Conservation (phyloP, 2,113 vertebrate species). For the Carassius carassius region DNA sequence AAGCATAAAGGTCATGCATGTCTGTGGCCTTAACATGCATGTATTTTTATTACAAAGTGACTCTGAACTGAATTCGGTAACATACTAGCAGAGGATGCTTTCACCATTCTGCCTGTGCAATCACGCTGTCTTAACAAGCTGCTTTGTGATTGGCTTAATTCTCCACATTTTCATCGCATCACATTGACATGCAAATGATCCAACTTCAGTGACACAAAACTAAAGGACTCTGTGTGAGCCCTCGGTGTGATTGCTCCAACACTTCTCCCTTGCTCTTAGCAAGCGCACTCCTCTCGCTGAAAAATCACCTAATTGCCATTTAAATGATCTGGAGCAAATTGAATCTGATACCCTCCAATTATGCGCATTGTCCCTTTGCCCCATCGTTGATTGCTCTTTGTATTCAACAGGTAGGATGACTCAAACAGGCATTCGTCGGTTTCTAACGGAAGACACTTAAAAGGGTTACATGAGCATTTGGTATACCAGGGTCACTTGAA, state of each 20-base stretch:
- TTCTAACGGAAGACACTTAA: constrained; percentile 7
- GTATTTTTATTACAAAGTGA: background rate
- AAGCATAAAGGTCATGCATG: constrained; percentile 17
- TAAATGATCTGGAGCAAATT: constrained; percentile 39
- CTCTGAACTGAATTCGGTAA: constrained; percentile 13
- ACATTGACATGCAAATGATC: constrained; percentile 38
- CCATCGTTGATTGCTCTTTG: constrained; percentile 34
- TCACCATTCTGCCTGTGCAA: background rate
- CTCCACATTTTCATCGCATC: constrained; percentile 26
- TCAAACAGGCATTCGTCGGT: background rate
- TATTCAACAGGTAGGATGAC: constrained; percentile 29
- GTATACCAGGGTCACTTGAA: constrained; percentile 32
- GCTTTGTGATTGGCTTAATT: constrained; percentile 30
- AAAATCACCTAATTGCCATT: constrained; percentile 43
- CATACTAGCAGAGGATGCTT: background rate
- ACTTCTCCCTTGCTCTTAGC: constrained; percentile 34
- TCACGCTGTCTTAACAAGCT: constrained; percentile 21
- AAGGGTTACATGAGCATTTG: constrained; percentile 18
- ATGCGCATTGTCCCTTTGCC: background rate
- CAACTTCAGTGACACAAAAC: constrained; percentile 38
- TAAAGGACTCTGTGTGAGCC: constrained; percentile 16
- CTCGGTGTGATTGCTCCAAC: constrained; percentile 29
- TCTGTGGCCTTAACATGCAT: constrained; percentile 16
- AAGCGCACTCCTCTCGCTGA: background rate
- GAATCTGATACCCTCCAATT: constrained; percentile 36